A percentile compares a stretch with the other conserved stretches of the same genome.
Evolutionary conservation across 2,888 invertebrate species (phyloP).

Genomic region (Ctenicera cuprea): DNA sequence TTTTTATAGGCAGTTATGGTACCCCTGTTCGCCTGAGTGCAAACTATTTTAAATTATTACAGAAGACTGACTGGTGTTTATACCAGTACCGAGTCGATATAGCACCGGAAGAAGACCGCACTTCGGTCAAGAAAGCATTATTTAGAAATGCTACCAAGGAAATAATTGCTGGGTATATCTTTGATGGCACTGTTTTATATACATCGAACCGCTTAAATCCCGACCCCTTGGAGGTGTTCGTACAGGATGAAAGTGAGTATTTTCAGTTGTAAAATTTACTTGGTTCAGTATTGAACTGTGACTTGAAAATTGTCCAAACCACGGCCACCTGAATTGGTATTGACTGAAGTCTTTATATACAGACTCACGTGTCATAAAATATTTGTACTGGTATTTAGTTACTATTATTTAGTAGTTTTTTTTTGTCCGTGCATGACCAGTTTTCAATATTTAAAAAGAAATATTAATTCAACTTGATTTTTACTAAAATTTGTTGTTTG

Average conservation of each 20-base stretch:
- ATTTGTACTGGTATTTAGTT: no score
- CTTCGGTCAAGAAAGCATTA: conserved; percentile 77
- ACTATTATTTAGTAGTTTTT: no score
- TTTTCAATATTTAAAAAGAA: no score
- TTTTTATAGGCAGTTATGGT: conserved; percentile 75
- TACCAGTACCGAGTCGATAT: conserved; percentile 87
- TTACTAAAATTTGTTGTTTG: no score
- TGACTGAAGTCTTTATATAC: not conserved
- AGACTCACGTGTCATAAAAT: no score
- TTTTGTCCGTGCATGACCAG: no score
- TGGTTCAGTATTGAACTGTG: not conserved
- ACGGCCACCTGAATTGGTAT: no score
- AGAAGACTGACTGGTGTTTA: conserved; percentile 82
- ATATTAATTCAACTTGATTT: no score
- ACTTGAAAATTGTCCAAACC: no score
- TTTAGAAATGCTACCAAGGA: conserved; percentile 69
- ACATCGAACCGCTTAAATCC: conserved; percentile 76
- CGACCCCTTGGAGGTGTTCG: conserved; percentile 78
- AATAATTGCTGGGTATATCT: conserved; percentile 77
- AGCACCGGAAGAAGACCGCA: conserved; percentile 82
- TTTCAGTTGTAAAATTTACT: no score
- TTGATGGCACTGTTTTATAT: conserved; percentile 85
- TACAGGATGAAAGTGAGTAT: conserved; percentile 67
- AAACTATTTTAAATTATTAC: conserved; percentile 82
- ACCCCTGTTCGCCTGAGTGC: conserved; percentile 73